A percentile compares a stretch with the other conserved stretches of the same genome.
Evolutionary conservation across 2,888 invertebrate genomes (phyloP).

Genomic region (Tenthredo livida): DNA sequence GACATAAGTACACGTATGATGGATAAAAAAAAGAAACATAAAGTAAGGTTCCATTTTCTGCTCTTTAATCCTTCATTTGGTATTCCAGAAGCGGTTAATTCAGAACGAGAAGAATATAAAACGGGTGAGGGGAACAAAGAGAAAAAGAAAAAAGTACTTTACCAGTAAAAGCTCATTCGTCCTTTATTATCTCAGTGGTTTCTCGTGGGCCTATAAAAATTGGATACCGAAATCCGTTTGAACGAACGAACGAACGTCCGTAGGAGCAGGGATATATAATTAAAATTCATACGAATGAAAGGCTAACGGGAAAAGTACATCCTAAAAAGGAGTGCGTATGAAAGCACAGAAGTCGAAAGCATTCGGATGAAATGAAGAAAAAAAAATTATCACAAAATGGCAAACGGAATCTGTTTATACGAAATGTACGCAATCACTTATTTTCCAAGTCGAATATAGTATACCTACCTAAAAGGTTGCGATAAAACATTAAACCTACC

Average conservation of each 20-base stretch:
- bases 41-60: background rate
- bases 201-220: background rate
- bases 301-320: background rate
- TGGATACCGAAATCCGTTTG: background rate
- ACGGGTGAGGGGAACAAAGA: background rate
- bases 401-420: background rate
- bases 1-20: too few species aligned
- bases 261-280: background rate
- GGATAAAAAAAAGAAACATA: background rate
- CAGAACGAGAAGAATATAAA: too few species aligned
- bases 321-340: background rate
- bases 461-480: background rate
- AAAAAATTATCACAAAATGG: background rate
- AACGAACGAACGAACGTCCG: background rate
- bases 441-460: constrained; percentile 8
- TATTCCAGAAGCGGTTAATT: background rate
- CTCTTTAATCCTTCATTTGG: background rate
- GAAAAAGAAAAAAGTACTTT: background rate
- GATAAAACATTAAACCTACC: background rate
- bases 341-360: background rate
- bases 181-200: background rate
- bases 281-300: constrained; percentile 12
- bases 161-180: background rate
- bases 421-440: background rate
- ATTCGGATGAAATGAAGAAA: background rate